Percentiles rank a stretch among this genome's conserved stretches.
phyloP scores from a whole-genome alignment of 1,140 invertebrate genomes.

The Yoshiicerus persimilis region DNA sequence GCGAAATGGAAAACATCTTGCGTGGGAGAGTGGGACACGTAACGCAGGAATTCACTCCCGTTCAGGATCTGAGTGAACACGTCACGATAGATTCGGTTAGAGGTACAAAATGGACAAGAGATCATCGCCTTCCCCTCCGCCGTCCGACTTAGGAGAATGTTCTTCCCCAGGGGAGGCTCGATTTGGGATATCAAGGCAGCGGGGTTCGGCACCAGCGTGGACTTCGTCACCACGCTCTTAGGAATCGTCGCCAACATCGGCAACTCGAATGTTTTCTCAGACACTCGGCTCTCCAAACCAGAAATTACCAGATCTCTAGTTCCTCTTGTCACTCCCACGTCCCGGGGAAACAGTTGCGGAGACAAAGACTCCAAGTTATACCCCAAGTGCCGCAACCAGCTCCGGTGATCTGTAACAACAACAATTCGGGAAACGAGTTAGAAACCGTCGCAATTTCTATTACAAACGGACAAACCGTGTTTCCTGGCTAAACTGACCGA shows the following conservation, averaged over 20 bases:
- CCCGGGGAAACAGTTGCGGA: conserved; percentile 69
- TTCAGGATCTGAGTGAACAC: conserved; percentile 94
- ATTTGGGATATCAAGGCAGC: conserved; percentile 43
- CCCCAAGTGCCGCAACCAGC: conserved; percentile 79
- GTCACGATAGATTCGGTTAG: conserved; percentile 84
- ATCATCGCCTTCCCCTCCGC: conserved; percentile 74
- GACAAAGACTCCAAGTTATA: conserved; percentile 82
- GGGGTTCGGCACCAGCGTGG: conserved; percentile 42
- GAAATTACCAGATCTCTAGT: conserved; percentile 53
- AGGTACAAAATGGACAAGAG: conserved; percentile 70
- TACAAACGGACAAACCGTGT: too few species aligned
- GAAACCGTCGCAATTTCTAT: too few species aligned
- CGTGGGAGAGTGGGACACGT: conserved; percentile 81
- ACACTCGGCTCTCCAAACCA: conserved; percentile 49
- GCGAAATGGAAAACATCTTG: conserved; percentile 95
- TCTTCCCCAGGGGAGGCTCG: conserved; percentile 85
- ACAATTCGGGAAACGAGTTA: too few species aligned
- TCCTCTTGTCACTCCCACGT: conserved; percentile 48
- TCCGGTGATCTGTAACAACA: conserved; percentile 68
- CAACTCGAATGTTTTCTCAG: conserved; percentile 59
- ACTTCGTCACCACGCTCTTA: conserved; percentile 41
- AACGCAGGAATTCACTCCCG: conserved; percentile 80
- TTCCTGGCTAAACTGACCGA: conserved; percentile 68
- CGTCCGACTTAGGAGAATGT: conserved; percentile 81
- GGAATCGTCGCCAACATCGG: conserved; percentile 55